phyloP scores from a whole-genome alignment of 2,888 invertebrate species.

The Villa cingulata region DNA sequence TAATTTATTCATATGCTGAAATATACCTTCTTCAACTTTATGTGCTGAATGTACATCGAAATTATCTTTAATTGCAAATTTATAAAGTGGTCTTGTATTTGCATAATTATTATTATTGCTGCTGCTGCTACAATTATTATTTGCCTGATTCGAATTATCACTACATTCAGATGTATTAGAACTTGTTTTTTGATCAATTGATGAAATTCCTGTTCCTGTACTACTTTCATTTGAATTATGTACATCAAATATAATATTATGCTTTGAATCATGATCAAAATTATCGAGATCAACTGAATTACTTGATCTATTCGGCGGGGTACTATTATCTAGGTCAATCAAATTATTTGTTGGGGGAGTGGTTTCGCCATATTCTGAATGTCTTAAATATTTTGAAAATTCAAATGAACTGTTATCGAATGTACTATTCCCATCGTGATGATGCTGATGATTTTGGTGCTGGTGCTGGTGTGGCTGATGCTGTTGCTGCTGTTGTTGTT shows the following conservation, averaged over 20 bases:
- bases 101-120: neutral
- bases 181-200: slow-evolving; percentile 2
- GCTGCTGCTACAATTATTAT: neutral
- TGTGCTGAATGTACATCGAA: slow-evolving; percentile 35
- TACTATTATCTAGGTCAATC: slow-evolving; percentile 30
- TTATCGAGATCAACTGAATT: neutral
- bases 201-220: slow-evolving; percentile 2
- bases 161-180: slow-evolving; percentile 7
- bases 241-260: slow-evolving; percentile 32
- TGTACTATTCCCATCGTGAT: slow-evolving; percentile 20
- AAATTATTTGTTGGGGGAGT: slow-evolving; percentile 20
- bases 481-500: slow-evolving; percentile 4
- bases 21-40: slow-evolving; percentile 35
- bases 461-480: slow-evolving; percentile 5
- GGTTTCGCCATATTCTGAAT: slow-evolving; percentile 27
- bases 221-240: slow-evolving; percentile 25
- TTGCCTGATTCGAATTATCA: slow-evolving; percentile 7
- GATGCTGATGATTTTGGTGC: slow-evolving; percentile 13
- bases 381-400: slow-evolving; percentile 33
- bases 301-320: slow-evolving; percentile 3
- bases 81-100: slow-evolving; percentile 24
- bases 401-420: slow-evolving; percentile 30
- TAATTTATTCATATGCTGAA: slow-evolving; percentile 35
- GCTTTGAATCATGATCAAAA: neutral
- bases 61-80: slow-evolving; percentile 32